Evolutionary conservation across 2,797 vertebrate genomes (phyloP).

Genomic region (Premnoplex brunnescens): DNA sequence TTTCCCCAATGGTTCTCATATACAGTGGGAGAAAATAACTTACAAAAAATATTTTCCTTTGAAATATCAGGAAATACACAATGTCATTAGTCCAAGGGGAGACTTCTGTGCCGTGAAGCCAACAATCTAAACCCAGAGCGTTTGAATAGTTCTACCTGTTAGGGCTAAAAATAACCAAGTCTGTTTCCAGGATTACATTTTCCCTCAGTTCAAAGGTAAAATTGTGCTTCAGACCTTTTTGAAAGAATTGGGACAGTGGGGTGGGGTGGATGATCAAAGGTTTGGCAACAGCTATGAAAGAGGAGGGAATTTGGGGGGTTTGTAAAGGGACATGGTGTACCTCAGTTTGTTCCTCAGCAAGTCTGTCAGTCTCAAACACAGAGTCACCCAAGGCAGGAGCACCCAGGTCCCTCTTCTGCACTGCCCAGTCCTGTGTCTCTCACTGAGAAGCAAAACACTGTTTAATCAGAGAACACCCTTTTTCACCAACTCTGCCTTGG

Average conservation of each 20-base stretch:
- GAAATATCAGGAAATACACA: slow-evolving; percentile 14
- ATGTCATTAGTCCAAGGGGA: slow-evolving; percentile 18
- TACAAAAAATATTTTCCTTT: neutral
- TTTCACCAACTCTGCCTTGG: neutral
- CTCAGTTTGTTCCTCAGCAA: neutral
- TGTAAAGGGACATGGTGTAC: neutral
- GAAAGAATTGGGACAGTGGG: neutral
- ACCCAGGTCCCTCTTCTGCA: neutral
- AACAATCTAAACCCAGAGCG: neutral
- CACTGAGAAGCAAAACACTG: neutral
- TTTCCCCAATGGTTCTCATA: neutral
- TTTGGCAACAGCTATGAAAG: neutral
- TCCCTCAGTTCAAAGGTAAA: slow-evolving; percentile 43
- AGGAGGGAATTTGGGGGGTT: neutral
- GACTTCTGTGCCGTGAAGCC: neutral
- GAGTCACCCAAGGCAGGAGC: neutral
- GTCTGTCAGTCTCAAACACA: neutral
- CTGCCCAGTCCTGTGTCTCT: neutral
- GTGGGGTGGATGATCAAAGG: neutral
- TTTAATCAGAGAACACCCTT: neutral
- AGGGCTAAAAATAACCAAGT: slow-evolving; percentile 65
- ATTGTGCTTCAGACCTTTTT: slow-evolving; percentile 75
- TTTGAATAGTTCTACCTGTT: slow-evolving; percentile 9
- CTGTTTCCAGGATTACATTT: slow-evolving; percentile 50
- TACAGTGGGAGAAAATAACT: slow-evolving; percentile 19